phyloP scores from a whole-genome alignment of 2,797 vertebrate genomes.

The Labroides dimidiatus region DNA sequence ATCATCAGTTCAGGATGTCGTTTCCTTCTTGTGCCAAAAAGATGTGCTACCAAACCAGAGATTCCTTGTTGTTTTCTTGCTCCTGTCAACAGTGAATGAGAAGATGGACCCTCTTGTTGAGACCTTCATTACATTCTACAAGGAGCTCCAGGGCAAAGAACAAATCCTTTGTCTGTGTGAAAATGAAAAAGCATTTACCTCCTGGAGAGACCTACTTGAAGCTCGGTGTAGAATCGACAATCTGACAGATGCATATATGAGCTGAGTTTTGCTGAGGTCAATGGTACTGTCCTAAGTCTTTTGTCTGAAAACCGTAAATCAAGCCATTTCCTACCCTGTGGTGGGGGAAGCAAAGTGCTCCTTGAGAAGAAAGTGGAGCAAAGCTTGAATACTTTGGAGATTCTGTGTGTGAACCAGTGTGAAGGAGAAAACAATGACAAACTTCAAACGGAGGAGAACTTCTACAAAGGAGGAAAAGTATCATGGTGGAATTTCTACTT shows the following conservation, averaged over 20 bases:
- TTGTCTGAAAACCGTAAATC: conserved; percentile 72
- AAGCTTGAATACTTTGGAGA: conserved; percentile 54
- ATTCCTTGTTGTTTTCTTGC: conserved; percentile 75
- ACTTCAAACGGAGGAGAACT: conserved; percentile 60
- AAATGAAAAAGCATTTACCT: conserved; percentile 62
- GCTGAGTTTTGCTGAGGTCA: conserved; percentile 77
- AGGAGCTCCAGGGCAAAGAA: conserved; percentile 71
- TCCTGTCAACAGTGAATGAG: conserved; percentile 74
- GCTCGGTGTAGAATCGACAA: conserved; percentile 56
- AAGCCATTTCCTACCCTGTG: conserved; percentile 66
- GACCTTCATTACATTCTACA: conserved; percentile 72
- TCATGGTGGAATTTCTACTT: conserved; percentile 82
- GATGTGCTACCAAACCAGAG: conserved; percentile 72
- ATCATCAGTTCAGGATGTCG: conserved; percentile 71
- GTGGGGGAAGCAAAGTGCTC: conserved; percentile 62
- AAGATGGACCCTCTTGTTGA: conserved; percentile 77
- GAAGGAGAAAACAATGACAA: conserved; percentile 74
- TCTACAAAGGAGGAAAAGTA: conserved; percentile 77
- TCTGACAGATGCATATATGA: conserved; percentile 72
- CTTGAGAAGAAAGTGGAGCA: conserved; percentile 70
- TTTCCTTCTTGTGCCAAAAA: conserved; percentile 78
- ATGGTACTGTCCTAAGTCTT: conserved; percentile 77
- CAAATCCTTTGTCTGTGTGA: conserved; percentile 80
- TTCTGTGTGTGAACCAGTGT: conserved; percentile 80
- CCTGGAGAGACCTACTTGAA: conserved; percentile 68